Conservation (phyloP, 2,797 vertebrate species). For the Rhodeus uyekii region DNA sequence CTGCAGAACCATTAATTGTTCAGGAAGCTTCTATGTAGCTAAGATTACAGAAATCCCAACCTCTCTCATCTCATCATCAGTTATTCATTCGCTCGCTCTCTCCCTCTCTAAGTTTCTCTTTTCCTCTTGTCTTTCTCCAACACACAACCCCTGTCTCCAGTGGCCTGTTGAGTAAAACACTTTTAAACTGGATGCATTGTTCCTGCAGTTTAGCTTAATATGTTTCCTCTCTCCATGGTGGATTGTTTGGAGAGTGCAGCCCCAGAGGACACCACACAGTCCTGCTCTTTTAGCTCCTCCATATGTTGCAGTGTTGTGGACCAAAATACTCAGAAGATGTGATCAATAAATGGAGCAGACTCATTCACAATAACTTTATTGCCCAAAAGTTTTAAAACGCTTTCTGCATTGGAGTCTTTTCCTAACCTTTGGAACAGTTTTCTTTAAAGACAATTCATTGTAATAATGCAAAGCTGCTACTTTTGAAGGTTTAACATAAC, state of each 20-base stretch:
- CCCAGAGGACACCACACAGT: constrained; percentile 48
- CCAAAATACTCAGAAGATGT: not conserved
- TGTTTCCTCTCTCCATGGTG: constrained; percentile 65
- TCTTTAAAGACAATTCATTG: not conserved
- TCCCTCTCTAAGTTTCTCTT: constrained; percentile 51
- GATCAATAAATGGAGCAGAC: constrained; percentile 15
- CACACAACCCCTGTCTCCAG: constrained; percentile 66
- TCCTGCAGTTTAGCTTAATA: constrained; percentile 70
- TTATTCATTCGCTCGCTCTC: constrained; percentile 51
- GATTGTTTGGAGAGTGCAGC: constrained; percentile 57
- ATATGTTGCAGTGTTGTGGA: constrained; percentile 58
- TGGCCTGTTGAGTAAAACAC: constrained; percentile 75
- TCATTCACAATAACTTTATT: not conserved
- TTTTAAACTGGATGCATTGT: constrained; percentile 74
- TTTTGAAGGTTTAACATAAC: constrained; percentile 47
- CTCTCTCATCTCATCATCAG: constrained; percentile 43
- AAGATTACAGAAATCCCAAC: constrained; percentile 63
- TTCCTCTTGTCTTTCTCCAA: constrained; percentile 60
- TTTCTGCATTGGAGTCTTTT: not conserved
- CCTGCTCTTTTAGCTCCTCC: constrained; percentile 70
- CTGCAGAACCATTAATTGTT: constrained; percentile 50
- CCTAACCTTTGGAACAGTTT: not conserved
- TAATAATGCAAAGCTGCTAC: constrained; percentile 24
- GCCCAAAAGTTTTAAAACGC: not conserved
- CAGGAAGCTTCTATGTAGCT: constrained; percentile 46